Evolutionary conservation across 2,888 invertebrate genomes (phyloP).

Genomic region (Nymphalis urticae): DNA sequence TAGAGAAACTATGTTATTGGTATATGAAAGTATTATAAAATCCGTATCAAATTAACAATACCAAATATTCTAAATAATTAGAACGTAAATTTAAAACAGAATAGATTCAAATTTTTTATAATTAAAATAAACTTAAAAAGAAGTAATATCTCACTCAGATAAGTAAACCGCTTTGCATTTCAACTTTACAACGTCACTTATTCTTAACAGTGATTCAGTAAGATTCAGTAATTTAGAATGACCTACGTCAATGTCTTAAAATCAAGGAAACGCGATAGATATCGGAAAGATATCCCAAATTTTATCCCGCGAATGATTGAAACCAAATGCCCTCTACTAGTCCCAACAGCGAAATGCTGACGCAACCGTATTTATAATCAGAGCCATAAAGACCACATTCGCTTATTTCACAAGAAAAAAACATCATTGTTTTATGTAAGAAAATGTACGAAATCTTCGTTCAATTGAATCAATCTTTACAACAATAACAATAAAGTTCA

Average conservation of each 20-base stretch:
- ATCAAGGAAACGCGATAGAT: constrained; percentile 51
- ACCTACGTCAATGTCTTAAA: constrained; percentile 52
- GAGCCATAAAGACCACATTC: constrained; percentile 38
- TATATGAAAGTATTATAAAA: neutral
- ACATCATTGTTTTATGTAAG: constrained; percentile 28
- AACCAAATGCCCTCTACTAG: constrained; percentile 56
- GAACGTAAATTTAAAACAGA: neutral
- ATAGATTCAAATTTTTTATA: no score
- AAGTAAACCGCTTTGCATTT: constrained; percentile 28
- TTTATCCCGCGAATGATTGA: constrained; percentile 63
- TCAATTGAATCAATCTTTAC: constrained; percentile 41
- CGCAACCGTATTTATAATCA: constrained; percentile 23
- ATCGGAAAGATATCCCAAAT: constrained; percentile 51
- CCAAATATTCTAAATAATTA: neutral
- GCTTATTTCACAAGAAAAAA: constrained; percentile 19
- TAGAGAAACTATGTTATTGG: no score
- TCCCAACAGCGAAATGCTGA: constrained; percentile 41
- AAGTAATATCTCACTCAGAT: constrained; percentile 26
- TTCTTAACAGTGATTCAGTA: constrained; percentile 26
- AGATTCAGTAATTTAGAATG: constrained; percentile 33
- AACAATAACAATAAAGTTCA: constrained; percentile 39
- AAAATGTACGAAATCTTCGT: constrained; percentile 43
- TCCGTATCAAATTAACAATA: neutral
- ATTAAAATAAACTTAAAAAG: neutral
- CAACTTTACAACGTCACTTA: constrained; percentile 27